Percentiles rank a stretch among this genome's conserved stretches.
These are phyloP conservation scores for Adelphocoris suturalis DNA, from an alignment of 2,888 invertebrate species.

Conservation along the genomic window DNA sequence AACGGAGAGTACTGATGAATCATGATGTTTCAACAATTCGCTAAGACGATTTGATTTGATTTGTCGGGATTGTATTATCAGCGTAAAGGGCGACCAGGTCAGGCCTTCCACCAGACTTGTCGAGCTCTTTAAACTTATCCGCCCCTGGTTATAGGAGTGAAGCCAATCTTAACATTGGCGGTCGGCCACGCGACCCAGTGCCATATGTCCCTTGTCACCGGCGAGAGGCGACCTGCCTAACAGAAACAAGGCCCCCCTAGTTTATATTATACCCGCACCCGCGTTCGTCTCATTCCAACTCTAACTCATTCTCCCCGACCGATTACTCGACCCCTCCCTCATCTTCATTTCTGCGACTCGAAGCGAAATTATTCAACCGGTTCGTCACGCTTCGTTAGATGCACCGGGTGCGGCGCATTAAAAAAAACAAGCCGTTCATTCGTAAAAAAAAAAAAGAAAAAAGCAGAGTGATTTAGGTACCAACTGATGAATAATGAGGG, in stretches of 20 bases:
- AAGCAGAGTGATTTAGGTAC: too few species aligned
- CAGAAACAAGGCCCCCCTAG: constrained; percentile 49
- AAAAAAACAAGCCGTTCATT: too few species aligned
- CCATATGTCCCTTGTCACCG: constrained; percentile 59
- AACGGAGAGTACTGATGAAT: too few species aligned
- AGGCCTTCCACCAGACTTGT: neutral
- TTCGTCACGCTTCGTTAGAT: constrained; percentile 4
- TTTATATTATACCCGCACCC: constrained; percentile 37
- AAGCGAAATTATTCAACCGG: neutral
- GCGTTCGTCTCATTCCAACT: neutral
- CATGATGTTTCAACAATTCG: too few species aligned
- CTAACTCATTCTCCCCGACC: neutral
- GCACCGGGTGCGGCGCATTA: neutral
- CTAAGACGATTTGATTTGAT: too few species aligned
- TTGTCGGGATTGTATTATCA: too few species aligned
- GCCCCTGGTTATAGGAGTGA: constrained; percentile 6
- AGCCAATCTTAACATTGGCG: constrained; percentile 49
- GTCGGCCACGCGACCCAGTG: constrained; percentile 31
- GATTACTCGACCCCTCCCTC: neutral
- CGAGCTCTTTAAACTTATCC: neutral
- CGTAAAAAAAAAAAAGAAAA: too few species aligned
- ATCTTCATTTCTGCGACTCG: neutral
- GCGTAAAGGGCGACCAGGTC: neutral
- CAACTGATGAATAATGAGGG: too few species aligned
- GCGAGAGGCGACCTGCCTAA: constrained; percentile 38